Base-by-base conservation (phyloP, 1,140 invertebrate genomes). In the Gonatopus flavifemur region DNA sequence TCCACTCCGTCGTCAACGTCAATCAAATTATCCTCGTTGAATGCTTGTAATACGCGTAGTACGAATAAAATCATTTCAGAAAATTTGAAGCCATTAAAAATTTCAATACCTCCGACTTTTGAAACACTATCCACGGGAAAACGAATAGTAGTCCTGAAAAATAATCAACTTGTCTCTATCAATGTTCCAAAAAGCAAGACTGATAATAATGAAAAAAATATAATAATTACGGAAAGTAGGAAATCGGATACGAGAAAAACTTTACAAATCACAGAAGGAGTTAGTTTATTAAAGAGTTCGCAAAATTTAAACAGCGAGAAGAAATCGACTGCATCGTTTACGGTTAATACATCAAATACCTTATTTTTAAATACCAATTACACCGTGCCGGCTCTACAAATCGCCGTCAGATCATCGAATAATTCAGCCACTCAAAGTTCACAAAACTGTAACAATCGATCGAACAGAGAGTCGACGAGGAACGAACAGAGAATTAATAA, bases 31-130 rank as follows among this genome's bases (percentile, higher is more conserved):
- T n/a, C n/a, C n/a, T n/a, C n/a, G n/a, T n/a, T n/a, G n/a, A n/a
- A n/a, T n/a, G n/a, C n/a, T n/a, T n/a, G n/a, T n/a, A n/a, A n/a
- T n/a, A n/a, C n/a, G n/a, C n/a, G n/a, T n/a, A n/a, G n/a, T n/a
- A n/a, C n/a, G n/a, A n/a, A n/a, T n/a, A n/a, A n/a, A n/a, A n/a
- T n/a, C n/a, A n/a, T n/a, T n/a, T n/a, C n/a, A n/a, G n/a, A n/a
- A 0, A 67, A 65, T 49, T 57, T 70, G 35, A 43, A 62, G 31
- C 70, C 70, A 12, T 41, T 75, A 5, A 49, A 67, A 47, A 73
- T 73, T 20, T 47, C 62, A 0, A 74, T 74, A 53, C 70, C 72
- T 0, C 24, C 55, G 8, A 45, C 55, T 3, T 65, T 70, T 10
- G 53, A 64, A 4, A 13, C 56, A n/a, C n/a, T n/a, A 2, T 32